Base-by-base conservation (phyloP, 2,113 vertebrate genomes). In the Thymallus thymallus region DNA sequence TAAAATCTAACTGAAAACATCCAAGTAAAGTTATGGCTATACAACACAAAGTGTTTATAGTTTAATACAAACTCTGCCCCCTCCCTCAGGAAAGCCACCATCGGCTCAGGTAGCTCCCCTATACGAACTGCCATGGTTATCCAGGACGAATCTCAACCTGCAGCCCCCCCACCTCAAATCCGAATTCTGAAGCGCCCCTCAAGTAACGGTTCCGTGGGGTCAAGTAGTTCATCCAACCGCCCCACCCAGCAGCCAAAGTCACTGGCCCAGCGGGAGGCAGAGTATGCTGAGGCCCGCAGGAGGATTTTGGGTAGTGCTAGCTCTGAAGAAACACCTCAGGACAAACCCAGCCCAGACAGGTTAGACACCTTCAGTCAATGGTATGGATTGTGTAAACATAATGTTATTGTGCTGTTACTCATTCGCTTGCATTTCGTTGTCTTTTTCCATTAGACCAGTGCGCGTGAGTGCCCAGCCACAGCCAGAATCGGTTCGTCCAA, bases 271-370 rank as follows among this genome's bases (percentile, higher is more conserved):
- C 88, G 96, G 18, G 96, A 99, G 85, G 97, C 96, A 0, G 97
- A 98, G 82, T 99, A 99, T 79, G 97, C 97, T 0, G 96, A 99
- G 74, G 97, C 97, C 72, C 81, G 97, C 45, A 93, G 93, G 77
- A 93, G 96, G 68, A 98, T 99, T 86, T 85, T 98, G 83, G 97
- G 97, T 51, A 98, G 97, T 0, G 95, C 96, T 41, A 98, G 95
- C 81, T 96, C 96, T 0, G 96, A 97, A 46, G 97, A 99, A 69
- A 91, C 91, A 2, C 93, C 94, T 82, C 94, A 95, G 80, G 91
- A 92, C 30, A 89, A 82, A 84, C 82, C 85, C n/a, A 72, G 80
- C 69, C 76, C 85, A 14, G 92, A 93, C 69, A 89, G 90, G 92
- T 92, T 62, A 73, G 70, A 74, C 16, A 2, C 30, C 0, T 32